Percentiles rank a stretch among this genome's conserved stretches.
Conservation (phyloP, 2,797 vertebrate genomes). For the Agapornis canus region DNA sequence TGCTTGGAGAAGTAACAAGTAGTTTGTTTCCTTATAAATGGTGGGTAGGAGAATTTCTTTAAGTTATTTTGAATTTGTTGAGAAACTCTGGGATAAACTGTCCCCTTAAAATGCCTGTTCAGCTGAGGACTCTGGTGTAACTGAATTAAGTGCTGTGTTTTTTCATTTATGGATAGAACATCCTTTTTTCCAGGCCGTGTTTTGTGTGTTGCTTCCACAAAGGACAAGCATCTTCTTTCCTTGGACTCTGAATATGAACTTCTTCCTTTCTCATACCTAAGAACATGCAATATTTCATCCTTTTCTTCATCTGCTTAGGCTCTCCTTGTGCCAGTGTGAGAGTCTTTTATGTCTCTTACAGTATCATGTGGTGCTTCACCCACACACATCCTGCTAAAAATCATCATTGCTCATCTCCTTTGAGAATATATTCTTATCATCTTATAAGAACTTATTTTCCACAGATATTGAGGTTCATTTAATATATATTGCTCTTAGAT, state of each 20-base stretch:
- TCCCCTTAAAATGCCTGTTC: not conserved
- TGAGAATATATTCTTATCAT: not conserved
- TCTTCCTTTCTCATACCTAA: not conserved
- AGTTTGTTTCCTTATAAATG: not conserved
- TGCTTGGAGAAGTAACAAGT: not conserved
- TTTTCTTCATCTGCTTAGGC: not conserved
- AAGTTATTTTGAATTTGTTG: not conserved
- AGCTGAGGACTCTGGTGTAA: not conserved
- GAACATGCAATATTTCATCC: not conserved
- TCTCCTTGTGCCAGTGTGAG: not conserved
- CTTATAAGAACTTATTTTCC: not conserved
- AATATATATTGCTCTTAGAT: not conserved
- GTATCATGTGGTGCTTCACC: not conserved
- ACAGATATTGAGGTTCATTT: not conserved
- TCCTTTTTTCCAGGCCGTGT: not conserved
- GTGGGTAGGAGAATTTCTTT: fast-evolving
- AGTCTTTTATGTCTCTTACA: not conserved
- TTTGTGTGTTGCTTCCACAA: not conserved
- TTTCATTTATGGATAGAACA: not conserved
- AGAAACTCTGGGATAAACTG: not conserved
- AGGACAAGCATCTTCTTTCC: not conserved
- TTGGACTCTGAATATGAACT: not conserved
- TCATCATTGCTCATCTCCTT: not conserved
- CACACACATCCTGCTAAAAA: not conserved
- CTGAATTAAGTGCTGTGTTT: not conserved